Percentiles rank a stretch among this genome's conserved stretches.
Evolutionary conservation across 2,113 vertebrate genomes (phyloP).

Genomic region (Pomatorhinus ruficollis): DNA sequence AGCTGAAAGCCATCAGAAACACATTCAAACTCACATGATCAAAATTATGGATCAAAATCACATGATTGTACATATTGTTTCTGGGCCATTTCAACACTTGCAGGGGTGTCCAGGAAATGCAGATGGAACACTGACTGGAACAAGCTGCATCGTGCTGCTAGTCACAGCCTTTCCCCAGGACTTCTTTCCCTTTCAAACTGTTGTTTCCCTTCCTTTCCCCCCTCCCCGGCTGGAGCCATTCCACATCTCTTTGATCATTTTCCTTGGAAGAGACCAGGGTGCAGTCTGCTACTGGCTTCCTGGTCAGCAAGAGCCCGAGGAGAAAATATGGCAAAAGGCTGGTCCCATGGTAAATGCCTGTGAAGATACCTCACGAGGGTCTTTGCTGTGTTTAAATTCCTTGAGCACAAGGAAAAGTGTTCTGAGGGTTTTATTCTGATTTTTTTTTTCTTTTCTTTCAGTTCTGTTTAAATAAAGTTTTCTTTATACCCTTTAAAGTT

Average conservation of each 20-base stretch:
- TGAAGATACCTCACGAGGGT: neutral
- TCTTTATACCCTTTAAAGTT: neutral
- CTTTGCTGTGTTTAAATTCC: neutral
- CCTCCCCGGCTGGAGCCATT: conserved; percentile 65
- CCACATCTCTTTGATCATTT: conserved; percentile 73
- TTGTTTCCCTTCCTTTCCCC: neutral
- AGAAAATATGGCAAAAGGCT: conserved; percentile 70
- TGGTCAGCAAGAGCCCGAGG: conserved; percentile 74
- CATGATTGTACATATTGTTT: neutral
- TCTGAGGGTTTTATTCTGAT: neutral
- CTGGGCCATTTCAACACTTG: neutral
- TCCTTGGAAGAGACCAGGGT: conserved; percentile 76
- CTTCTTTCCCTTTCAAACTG: neutral
- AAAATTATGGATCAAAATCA: neutral
- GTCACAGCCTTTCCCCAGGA: neutral
- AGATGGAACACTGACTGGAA: neutral
- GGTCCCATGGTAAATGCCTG: conserved; percentile 63
- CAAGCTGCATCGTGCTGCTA: rapidly evolving
- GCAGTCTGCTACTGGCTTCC: conserved; percentile 73
- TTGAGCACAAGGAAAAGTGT: neutral
- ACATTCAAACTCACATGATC: neutral
- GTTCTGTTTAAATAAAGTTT: neutral
- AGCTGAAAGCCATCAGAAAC: neutral
- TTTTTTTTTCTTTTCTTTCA: neutral
- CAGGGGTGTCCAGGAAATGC: neutral